Percentiles rank a stretch among this genome's conserved stretches.
Evolutionary conservation across 2,113 vertebrate species (phyloP).

Genomic region (Gallinago media): DNA sequence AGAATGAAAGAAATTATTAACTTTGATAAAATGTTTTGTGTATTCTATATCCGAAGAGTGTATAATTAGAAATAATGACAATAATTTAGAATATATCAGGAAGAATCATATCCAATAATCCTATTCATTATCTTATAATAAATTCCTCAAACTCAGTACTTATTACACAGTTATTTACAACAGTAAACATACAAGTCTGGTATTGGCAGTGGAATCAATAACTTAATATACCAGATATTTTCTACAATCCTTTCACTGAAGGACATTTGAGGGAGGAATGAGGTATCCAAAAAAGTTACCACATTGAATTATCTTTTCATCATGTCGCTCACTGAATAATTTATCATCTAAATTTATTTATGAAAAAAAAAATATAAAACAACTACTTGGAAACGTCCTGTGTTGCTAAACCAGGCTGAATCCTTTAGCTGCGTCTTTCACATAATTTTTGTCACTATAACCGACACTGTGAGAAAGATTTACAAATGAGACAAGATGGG

Average conservation of each 20-base stretch:
- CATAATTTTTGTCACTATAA: background rate
- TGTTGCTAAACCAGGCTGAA: background rate
- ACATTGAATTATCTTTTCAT: background rate
- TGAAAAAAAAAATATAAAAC: background rate
- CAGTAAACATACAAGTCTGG: background rate
- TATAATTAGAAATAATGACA: conserved; percentile 1
- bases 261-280: background rate
- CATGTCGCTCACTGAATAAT: background rate
- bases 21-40: background rate
- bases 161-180: background rate
- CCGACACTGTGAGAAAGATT: background rate
- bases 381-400: background rate
- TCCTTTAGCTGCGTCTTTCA: background rate
- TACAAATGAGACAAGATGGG: background rate
- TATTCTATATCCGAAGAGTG: background rate
- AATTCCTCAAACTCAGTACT: background rate
- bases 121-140: background rate
- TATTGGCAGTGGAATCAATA: background rate
- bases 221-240: background rate
- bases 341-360: background rate
- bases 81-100: background rate
- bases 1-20: conserved; percentile 22
- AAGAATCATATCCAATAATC: background rate
- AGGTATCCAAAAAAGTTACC: background rate
- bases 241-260: background rate